Base-by-base conservation (phyloP, 30 jellyfish, hydroid and myxozoan species). In the Haliclystus octoradiatus region DNA sequence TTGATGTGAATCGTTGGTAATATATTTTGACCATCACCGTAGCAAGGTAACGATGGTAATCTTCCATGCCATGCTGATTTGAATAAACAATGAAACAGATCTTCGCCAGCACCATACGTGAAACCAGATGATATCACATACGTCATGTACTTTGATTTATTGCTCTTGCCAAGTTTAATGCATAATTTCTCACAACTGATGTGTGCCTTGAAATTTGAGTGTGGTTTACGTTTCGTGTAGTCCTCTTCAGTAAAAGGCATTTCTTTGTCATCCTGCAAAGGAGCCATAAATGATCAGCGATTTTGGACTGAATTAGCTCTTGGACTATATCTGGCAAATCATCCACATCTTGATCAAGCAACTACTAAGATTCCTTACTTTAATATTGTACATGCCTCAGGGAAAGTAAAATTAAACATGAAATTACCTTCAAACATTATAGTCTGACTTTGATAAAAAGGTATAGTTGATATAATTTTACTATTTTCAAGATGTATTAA, bases 231-330 rank as follows among this genome's bases (percentile, higher is more conserved):
- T 34, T 88, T 88, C 13, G 94, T 63, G 68, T 79, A 88, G 76
- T 88, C 97, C 65, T 88, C 97, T 71, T 88, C 97, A 2, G 97
- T 88, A 35, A 88, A 88, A 25, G 97, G 97, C 33, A 81, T 83
- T 65, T 88, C 97, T 28, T 93, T 94, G 75, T 88, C 97, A 30
- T 88, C 97, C 97, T 88, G 40, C 9, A 32, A 35, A 0, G 28
- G 31, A 9, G 24, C 9, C n/a, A n/a, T n/a, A n/a, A n/a, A n/a
- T n/a, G n/a, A n/a, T n/a, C n/a, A n/a, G n/a, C n/a, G n/a, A n/a
- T n/a, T n/a, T n/a, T n/a, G n/a, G n/a, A n/a, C n/a, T n/a, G n/a
- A n/a, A n/a, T n/a, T n/a, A n/a, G n/a, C n/a, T n/a, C n/a, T n/a
- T n/a, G n/a, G n/a, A n/a, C n/a, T n/a, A n/a, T n/a, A n/a, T n/a